phyloP scores from a whole-genome alignment of 92 coral and sea anemone genomes.

The Palythoa heliodiscus region DNA sequence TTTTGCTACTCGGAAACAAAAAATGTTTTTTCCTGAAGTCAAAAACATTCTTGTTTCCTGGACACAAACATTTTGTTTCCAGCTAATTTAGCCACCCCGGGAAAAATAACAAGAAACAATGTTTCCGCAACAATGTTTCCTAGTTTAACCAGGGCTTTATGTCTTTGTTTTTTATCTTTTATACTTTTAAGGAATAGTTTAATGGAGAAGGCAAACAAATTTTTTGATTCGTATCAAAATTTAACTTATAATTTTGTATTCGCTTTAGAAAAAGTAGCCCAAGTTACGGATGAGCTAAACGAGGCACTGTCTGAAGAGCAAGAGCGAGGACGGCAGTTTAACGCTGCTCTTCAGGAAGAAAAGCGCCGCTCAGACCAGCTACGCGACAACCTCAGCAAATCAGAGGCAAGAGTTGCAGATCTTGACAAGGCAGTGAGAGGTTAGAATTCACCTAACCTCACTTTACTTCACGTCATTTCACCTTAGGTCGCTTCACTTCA shows the following conservation, averaged over 20 bases:
- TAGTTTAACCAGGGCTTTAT: too few species aligned
- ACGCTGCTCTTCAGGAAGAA: constrained; percentile 75
- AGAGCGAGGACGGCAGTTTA: constrained; percentile 63
- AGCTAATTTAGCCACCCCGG: too few species aligned
- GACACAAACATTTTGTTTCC: too few species aligned
- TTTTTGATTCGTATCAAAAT: neutral
- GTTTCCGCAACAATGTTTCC: too few species aligned
- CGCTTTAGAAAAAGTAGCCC: constrained; percentile 72
- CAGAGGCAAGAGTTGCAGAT: constrained; percentile 31
- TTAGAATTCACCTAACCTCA: neutral
- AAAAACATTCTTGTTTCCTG: too few species aligned
- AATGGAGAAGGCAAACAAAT: too few species aligned
- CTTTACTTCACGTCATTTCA: too few species aligned
- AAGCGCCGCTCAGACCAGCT: neutral
- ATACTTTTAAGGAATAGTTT: neutral
- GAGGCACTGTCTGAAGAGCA: constrained; percentile 73
- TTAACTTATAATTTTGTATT: neutral
- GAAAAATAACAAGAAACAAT: too few species aligned
- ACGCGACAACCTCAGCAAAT: neutral
- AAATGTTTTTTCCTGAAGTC: too few species aligned
- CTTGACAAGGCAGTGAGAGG: constrained; percentile 39
- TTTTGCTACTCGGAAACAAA: too few species aligned
- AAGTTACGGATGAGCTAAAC: constrained; percentile 69
- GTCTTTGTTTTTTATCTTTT: neutral
- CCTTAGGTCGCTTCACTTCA: too few species aligned